A percentile compares a stretch with the other conserved stretches of the same genome.
phyloP scores from a whole-genome alignment of 2,113 vertebrate species.

The Brachypteracias leptosomus region DNA sequence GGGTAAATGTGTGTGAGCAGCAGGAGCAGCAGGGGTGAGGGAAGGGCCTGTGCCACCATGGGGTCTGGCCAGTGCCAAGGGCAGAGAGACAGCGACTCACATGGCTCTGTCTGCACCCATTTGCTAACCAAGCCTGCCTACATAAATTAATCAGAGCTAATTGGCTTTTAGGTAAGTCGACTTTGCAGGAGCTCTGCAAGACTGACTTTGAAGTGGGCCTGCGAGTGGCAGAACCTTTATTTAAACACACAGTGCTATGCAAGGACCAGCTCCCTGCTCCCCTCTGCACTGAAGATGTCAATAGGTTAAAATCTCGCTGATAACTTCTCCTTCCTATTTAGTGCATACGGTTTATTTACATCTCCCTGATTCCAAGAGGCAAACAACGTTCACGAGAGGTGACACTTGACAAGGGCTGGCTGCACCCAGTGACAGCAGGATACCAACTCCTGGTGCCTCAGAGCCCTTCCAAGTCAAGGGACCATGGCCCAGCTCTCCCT shows the following conservation, averaged over 20 bases:
- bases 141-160: background rate
- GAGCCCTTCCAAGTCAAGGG: background rate
- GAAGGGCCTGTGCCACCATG: too few species aligned
- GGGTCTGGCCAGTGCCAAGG: background rate
- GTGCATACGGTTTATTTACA: slow-evolving; percentile 15
- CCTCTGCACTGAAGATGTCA: background rate
- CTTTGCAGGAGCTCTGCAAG: background rate
- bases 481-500: background rate
- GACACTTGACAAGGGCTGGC: background rate
- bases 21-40: background rate
- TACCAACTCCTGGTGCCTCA: background rate
- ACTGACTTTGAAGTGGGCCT: background rate
- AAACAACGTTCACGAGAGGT: background rate
- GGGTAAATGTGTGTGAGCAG: accelerated
- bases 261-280: background rate
- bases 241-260: background rate
- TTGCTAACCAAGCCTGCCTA: background rate
- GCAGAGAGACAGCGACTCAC: background rate
- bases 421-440: background rate
- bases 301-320: background rate
- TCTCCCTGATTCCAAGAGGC: background rate
- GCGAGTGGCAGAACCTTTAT: background rate
- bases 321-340: background rate
- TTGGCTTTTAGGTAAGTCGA: background rate
- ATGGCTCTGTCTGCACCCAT: background rate